Conservation (phyloP, 92 coral and sea anemone genomes). For the Phenganax subtilis region DNA sequence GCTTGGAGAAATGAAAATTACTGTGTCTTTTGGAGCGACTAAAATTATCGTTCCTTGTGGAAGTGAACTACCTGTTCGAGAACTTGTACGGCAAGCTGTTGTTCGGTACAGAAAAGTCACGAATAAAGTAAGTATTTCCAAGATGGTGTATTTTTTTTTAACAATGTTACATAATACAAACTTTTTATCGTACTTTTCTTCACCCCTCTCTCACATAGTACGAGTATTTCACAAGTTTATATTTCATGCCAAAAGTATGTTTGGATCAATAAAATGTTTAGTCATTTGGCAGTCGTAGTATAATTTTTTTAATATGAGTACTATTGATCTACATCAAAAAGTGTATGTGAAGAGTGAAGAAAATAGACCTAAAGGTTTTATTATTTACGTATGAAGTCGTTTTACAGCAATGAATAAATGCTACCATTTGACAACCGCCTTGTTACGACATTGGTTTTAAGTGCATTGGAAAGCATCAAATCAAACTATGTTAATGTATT, state of each 20-base stretch:
- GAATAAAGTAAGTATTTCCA: slow-evolving; percentile 69
- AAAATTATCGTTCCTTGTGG: slow-evolving; percentile 97
- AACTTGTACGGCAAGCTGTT: slow-evolving; percentile 81
- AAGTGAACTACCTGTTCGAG: slow-evolving; percentile 76
- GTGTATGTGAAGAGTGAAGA: not conserved
- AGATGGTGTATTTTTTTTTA: not conserved
- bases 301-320: slow-evolving; percentile 1
- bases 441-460: slow-evolving; percentile 14
- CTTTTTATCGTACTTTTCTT: not conserved
- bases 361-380: slow-evolving; percentile 28
- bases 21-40: slow-evolving; percentile 85
- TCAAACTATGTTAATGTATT: slow-evolving; percentile 5
- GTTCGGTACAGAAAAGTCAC: slow-evolving; percentile 91
- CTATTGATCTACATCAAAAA: slow-evolving; percentile 17
- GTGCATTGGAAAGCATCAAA: slow-evolving; percentile 1
- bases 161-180: not conserved
- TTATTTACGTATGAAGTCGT: slow-evolving; percentile 11
- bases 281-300: slow-evolving; percentile 7
- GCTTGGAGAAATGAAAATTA: slow-evolving; percentile 70
- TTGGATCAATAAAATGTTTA: slow-evolving; percentile 5
- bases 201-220: not conserved
- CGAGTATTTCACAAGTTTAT: slow-evolving; percentile 8
- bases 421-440: slow-evolving; percentile 7
- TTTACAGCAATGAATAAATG: not conserved
- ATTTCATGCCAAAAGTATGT: not conserved